These are phyloP conservation scores for Heliconius melpomene DNA, from an alignment of 1,140 invertebrate species.

Conservation along the genomic window DNA sequence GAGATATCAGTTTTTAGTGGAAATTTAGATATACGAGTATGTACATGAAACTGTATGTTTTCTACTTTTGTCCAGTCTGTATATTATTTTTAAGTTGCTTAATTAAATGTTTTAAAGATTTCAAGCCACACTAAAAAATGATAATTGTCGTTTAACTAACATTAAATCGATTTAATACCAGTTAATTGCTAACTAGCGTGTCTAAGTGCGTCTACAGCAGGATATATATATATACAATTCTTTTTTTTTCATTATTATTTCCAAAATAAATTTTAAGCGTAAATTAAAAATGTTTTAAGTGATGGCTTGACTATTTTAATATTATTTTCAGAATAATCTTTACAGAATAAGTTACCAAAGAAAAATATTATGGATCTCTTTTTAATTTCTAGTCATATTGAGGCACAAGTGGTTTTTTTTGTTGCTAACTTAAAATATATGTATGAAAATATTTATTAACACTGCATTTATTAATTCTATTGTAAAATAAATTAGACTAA, in stretches of 20 bases:
- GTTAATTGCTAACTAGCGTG: neutral
- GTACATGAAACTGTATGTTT: neutral
- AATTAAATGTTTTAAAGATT: neutral
- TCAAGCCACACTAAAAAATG: neutral
- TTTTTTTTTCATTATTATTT: no score
- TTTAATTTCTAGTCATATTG: slow-evolving; percentile 1
- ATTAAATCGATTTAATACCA: neutral
- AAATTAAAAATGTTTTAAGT: neutral
- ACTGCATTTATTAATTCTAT: slow-evolving; percentile 5
- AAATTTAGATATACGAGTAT: neutral
- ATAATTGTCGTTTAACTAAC: neutral
- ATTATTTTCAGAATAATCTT: neutral
- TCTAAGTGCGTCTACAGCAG: neutral
- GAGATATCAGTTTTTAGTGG: neutral
- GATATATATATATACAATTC: neutral
- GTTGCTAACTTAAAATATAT: neutral
- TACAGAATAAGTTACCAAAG: neutral
- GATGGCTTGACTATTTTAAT: neutral
- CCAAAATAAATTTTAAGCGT: neutral
- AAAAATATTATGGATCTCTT: neutral
- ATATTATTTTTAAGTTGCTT: neutral
- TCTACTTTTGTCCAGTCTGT: neutral
- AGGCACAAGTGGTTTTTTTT: neutral
- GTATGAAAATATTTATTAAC: neutral
- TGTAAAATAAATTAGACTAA: neutral